phyloP scores from a whole-genome alignment of 2,113 vertebrate species.

The Glaucomys volans region DNA sequence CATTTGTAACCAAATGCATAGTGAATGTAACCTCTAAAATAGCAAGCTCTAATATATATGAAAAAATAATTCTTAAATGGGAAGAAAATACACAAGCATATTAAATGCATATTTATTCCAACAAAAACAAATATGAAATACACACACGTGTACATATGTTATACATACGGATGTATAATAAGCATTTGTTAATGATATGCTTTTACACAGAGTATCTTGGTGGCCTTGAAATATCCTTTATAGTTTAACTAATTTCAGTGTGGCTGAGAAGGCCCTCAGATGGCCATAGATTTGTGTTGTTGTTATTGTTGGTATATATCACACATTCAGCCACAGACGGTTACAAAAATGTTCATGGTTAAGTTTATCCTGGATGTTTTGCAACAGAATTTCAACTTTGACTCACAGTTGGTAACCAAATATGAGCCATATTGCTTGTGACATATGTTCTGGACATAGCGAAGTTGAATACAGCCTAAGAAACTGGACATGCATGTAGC shows the following conservation, averaged over 20 bases:
- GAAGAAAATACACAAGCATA: background rate
- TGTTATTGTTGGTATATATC: background rate
- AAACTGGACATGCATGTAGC: background rate
- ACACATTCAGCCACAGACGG: background rate
- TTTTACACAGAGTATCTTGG: background rate
- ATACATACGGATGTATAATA: background rate
- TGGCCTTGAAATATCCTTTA: background rate
- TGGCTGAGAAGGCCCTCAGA: background rate
- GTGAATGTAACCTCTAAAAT: background rate
- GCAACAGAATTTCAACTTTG: slow-evolving; percentile 23
- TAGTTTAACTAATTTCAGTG: background rate
- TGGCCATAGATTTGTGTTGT: background rate
- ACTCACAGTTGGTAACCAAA: slow-evolving; percentile 7
- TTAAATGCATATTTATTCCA: background rate
- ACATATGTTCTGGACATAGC: background rate
- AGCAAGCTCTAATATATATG: background rate
- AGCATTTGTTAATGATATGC: background rate
- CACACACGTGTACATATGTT: fast-evolving
- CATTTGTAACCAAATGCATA: background rate
- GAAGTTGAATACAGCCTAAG: background rate
- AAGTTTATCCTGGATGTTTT: slow-evolving; percentile 43
- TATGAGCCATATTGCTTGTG: background rate
- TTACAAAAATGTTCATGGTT: slow-evolving; percentile 3
- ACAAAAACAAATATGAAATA: background rate
- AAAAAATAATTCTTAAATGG: background rate